Percentiles rank a stretch among this genome's conserved stretches.
These are phyloP conservation scores for Erynnis tages DNA, from an alignment of 2,888 invertebrate genomes.

Conservation along the genomic window DNA sequence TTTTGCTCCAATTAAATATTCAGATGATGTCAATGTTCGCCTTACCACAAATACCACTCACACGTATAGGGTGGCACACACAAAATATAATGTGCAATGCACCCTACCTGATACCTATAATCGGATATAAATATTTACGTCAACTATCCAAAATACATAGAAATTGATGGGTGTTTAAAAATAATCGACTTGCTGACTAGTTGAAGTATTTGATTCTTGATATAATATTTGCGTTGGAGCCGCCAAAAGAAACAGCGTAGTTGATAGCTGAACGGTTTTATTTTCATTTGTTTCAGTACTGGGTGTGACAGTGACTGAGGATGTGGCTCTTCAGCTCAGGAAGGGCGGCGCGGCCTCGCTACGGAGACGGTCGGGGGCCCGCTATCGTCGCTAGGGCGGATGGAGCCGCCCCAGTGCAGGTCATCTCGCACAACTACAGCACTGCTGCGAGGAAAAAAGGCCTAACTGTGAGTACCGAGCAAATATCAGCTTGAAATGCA, in stretches of 20 bases:
- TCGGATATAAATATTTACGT: too few relatives aligned
- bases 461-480: slow-evolving; percentile 48
- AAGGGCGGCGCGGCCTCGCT: slow-evolving; percentile 17
- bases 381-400: slow-evolving; percentile 50
- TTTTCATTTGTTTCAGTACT: slow-evolving; percentile 37
- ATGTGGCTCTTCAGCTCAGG: slow-evolving; percentile 50
- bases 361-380: slow-evolving; percentile 38
- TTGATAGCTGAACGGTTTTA: slow-evolving; percentile 12
- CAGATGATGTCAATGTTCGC: too few relatives aligned
- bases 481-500: too few relatives aligned
- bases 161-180: too few relatives aligned
- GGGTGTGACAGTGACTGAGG: slow-evolving; percentile 19
- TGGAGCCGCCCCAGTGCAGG: slow-evolving; percentile 46
- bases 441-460: slow-evolving; percentile 48
- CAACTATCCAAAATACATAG: too few relatives aligned
- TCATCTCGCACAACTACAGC: slow-evolving; percentile 43
- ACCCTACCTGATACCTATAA: too few relatives aligned
- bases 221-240: background rate
- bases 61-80: too few relatives aligned
- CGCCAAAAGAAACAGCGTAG: slow-evolving; percentile 7
- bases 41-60: too few relatives aligned
- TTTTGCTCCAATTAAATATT: too few relatives aligned
- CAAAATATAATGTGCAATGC: too few relatives aligned
- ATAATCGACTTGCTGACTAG: too few relatives aligned
- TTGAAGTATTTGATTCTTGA: background rate